phyloP scores from a whole-genome alignment of 2,113 vertebrate species.

The Antidorcas marsupialis region DNA sequence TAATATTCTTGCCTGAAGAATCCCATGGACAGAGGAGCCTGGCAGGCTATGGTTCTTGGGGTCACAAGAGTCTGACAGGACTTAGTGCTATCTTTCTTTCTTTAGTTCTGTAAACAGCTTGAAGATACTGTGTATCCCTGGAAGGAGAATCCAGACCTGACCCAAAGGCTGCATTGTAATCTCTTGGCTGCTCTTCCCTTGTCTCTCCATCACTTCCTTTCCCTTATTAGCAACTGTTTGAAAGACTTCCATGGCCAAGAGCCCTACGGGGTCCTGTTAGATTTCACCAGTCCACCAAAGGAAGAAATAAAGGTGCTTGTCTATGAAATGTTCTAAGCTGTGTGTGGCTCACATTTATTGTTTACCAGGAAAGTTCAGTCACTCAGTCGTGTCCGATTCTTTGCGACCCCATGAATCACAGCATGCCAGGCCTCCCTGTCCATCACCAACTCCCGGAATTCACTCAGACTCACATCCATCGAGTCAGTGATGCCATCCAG shows the following conservation, averaged over 20 bases:
- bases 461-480: too few relatives aligned
- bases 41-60: neutral
- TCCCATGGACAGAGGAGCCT: neutral
- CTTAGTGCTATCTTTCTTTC: neutral
- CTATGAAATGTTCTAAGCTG: neutral
- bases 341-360: neutral
- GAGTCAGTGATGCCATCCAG: too few relatives aligned
- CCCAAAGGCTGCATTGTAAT: neutral
- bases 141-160: neutral
- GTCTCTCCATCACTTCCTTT: neutral
- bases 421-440: too few relatives aligned
- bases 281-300: neutral
- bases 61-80: fast-evolving
- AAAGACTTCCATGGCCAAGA: neutral
- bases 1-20: too few relatives aligned
- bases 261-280: neutral
- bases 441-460: too few relatives aligned
- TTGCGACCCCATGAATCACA: too few relatives aligned
- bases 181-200: neutral
- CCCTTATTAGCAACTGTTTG: neutral
- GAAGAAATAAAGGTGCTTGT: neutral
- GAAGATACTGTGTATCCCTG: neutral
- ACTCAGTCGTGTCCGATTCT: too few relatives aligned
- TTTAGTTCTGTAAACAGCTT: neutral
- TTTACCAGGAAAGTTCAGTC: neutral